Evolutionary conservation across 2,797 vertebrate species (phyloP).

Genomic region (Argentina silus): DNA sequence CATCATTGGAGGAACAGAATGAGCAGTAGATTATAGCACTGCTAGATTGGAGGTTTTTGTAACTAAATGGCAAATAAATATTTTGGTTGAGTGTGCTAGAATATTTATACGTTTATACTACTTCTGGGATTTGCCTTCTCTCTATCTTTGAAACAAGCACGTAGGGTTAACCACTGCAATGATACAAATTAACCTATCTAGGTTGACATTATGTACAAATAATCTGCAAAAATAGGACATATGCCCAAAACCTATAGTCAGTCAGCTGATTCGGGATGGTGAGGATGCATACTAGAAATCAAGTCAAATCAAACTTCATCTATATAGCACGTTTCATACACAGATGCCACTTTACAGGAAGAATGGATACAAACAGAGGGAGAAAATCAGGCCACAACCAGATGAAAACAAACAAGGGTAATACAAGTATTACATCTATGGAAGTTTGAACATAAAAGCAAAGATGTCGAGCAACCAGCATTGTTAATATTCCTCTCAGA

Average conservation of each 20-base stretch:
- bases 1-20: constrained; percentile 7
- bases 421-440: too few relatives aligned
- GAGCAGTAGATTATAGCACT: neutral
- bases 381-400: too few relatives aligned
- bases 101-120: neutral
- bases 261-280: neutral
- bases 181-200: neutral
- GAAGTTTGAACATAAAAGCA: too few relatives aligned
- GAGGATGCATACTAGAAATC: neutral
- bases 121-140: neutral
- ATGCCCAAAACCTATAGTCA: neutral
- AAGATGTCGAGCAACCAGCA: neutral
- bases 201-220: neutral
- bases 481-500: neutral
- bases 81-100: neutral
- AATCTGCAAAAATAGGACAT: neutral
- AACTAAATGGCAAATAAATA: neutral
- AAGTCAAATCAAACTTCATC: too few relatives aligned
- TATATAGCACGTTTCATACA: too few relatives aligned
- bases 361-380: too few relatives aligned
- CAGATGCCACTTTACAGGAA: too few relatives aligned
- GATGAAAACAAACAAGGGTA: too few relatives aligned
- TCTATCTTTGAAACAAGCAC: neutral
- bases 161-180: neutral
- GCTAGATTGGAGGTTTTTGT: too few relatives aligned